Evolutionary conservation across 1,140 invertebrate species (phyloP).

Genomic region (Lasioglossum baleicum): DNA sequence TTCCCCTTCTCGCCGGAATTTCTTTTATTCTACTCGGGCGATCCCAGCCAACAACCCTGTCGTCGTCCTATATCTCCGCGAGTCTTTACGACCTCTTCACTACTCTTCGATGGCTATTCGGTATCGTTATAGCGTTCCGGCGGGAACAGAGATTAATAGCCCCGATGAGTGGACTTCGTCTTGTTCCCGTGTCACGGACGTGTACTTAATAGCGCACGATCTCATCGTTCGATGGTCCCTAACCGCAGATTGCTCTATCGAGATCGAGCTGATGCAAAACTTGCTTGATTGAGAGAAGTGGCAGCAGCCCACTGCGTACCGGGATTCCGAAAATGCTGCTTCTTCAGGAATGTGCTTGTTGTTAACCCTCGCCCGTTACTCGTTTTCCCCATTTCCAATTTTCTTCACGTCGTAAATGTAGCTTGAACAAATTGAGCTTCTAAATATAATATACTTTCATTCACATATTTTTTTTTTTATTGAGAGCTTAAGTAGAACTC

Average conservation of each 20-base stretch:
- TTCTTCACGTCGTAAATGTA: too few species aligned
- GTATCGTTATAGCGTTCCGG: background rate
- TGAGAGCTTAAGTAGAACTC: too few species aligned
- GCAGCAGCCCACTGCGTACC: background rate
- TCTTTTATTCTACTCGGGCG: background rate
- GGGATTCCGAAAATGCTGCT: background rate
- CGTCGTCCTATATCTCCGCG: too few species aligned
- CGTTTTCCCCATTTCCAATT: too few species aligned
- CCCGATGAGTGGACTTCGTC: background rate
- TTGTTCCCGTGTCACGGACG: background rate
- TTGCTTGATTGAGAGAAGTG: conserved; percentile 19
- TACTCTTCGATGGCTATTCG: background rate
- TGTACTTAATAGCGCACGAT: background rate
- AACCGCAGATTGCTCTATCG: conserved; percentile 12
- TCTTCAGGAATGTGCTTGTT: too few species aligned
- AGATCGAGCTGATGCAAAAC: conserved; percentile 21
- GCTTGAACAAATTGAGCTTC: too few species aligned
- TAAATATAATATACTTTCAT: too few species aligned
- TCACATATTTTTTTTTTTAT: too few species aligned
- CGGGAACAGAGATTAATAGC: conserved; percentile 13
- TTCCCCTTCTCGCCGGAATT: background rate
- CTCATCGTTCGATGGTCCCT: background rate
- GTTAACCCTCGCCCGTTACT: too few species aligned
- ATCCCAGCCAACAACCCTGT: background rate
- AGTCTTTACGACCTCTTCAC: background rate